A percentile compares a stretch with the other conserved stretches of the same genome.
Evolutionary conservation across 2,113 vertebrate genomes (phyloP).

Genomic region (Panthera tigris): DNA sequence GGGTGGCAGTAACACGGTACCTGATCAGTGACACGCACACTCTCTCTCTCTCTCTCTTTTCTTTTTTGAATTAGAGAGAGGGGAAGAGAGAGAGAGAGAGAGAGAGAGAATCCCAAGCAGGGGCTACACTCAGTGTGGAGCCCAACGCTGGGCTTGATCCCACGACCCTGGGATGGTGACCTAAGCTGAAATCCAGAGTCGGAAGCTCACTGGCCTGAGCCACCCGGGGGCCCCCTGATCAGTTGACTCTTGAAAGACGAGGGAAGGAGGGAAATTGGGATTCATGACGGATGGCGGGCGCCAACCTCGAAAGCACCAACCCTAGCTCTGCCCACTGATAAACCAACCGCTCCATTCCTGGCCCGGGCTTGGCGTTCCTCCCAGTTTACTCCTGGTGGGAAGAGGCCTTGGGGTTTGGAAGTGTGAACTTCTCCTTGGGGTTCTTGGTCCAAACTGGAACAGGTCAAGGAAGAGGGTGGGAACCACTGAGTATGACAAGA

Average conservation of each 20-base stretch:
- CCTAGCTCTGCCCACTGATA: accelerated
- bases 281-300: no score
- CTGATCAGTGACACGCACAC: no score
- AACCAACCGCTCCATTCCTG: not conserved
- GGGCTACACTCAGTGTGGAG: no score
- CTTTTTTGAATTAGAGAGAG: no score
- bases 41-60: no score
- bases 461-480: not conserved
- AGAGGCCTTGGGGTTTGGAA: not conserved
- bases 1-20: accelerated
- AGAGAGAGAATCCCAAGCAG: no score
- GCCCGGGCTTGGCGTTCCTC: not conserved
- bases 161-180: no score
- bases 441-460: not conserved
- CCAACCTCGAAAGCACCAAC: accelerated
- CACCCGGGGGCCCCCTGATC: no score
- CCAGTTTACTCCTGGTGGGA: not conserved
- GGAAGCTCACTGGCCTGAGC: no score
- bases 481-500: not conserved
- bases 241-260: not conserved
- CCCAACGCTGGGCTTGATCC: no score
- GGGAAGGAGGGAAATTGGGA: not conserved
- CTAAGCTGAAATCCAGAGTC: no score
- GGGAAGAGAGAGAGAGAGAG: no score
- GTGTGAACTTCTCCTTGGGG: not conserved